phyloP scores from a whole-genome alignment of 2,797 vertebrate genomes.

The Neoniphon sammara region DNA sequence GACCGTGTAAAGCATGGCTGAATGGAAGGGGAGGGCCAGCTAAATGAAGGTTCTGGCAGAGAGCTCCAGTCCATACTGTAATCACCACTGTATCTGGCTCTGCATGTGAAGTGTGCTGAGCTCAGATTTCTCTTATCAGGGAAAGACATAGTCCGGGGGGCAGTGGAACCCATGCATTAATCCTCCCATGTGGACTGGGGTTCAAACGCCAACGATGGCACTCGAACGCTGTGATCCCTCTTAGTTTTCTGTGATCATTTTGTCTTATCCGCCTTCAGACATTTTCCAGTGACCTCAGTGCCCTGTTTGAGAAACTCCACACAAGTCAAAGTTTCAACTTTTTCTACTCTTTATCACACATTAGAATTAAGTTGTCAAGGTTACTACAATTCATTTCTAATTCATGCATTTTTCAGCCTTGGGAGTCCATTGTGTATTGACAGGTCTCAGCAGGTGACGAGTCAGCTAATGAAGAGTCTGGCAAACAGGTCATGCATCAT shows the following conservation, averaged over 20 bases:
- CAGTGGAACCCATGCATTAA: slow-evolving; percentile 60
- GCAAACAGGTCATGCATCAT: not conserved
- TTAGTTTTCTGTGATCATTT: slow-evolving; percentile 43
- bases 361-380: not conserved
- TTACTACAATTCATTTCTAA: not conserved
- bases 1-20: slow-evolving; percentile 38
- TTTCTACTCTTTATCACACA: too few species aligned
- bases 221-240: slow-evolving; percentile 44
- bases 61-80: slow-evolving; percentile 56
- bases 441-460: slow-evolving; percentile 10
- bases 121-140: slow-evolving; percentile 74
- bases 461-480: not conserved
- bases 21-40: slow-evolving; percentile 21
- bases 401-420: not conserved
- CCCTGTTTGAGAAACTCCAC: not conserved
- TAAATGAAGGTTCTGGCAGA: slow-evolving; percentile 67
- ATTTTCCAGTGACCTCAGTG: slow-evolving; percentile 8
- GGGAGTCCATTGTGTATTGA: slow-evolving; percentile 6
- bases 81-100: slow-evolving; percentile 71
- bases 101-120: slow-evolving; percentile 59
- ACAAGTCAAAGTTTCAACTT: slow-evolving; percentile 18
- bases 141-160: slow-evolving; percentile 56
- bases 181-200: slow-evolving; percentile 53
- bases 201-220: slow-evolving; percentile 56
- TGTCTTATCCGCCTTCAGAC: slow-evolving; percentile 20